Base-by-base conservation (phyloP, 2,113 vertebrate species). In the Tonatia bakeri region DNA sequence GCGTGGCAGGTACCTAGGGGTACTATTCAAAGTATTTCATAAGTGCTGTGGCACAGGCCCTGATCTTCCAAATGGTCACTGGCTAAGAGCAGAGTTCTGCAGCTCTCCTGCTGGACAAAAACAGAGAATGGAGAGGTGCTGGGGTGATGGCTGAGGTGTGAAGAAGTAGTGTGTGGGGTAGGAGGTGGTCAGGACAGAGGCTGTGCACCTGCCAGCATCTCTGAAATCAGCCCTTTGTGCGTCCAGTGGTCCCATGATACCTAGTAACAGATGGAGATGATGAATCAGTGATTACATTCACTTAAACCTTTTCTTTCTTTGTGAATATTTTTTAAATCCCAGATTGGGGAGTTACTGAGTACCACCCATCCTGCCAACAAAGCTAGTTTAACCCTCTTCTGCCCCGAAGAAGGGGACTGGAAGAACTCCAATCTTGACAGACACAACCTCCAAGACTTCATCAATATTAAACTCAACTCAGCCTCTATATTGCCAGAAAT, bases 381-480 rank as follows among this genome's bases (percentile, higher is more conserved):
- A 99, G 99, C 99, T 96, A 99, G 99, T 97, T 96, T 99, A 89
- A 99, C 99, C 56, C 98, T 99, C 20, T 99, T 99, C 95, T 99
- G 99, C 96, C 99, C 99, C 4, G 99, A 99, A 90, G 99, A 99
- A 98, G 99, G 99, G 0, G 99, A 99, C 72, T 99, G 99, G 99
- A 99, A 99, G 97, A 99, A 99, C 97, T 99, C 99, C 76, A 99
- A 99, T 95, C 98, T 99, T 94, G 99, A 99, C 96, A 99, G 99
- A 99, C 99, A 99, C 97, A 99, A 99, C 94, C 99, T 99, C 97
- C 99, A 99, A 98, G 99, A 99, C 87, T 99, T 99, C 87, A 99
- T 99, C 96, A 99, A 99, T 94, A 99, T 99, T 97, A 99, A 99
- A 94, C 98, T 99, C 95, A 99, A 99, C 97, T 99, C 99, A 38